These are phyloP conservation scores for Drosophila nigricruria DNA, from an alignment of 2,888 invertebrate species.

Conservation along the genomic window DNA sequence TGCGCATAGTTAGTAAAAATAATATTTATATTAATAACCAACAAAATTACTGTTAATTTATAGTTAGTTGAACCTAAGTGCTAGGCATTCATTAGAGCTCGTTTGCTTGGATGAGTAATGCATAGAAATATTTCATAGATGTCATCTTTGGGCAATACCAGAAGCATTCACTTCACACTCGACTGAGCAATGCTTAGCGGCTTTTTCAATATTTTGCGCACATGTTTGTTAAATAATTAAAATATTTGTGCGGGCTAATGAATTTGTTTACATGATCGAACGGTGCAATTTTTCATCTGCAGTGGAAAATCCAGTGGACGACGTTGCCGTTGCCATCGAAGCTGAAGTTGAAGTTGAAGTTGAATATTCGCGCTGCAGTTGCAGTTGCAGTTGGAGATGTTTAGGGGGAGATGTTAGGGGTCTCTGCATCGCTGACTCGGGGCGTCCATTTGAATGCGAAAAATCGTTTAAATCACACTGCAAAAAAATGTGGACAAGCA, in stretches of 20 bases:
- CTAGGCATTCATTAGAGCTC: background rate
- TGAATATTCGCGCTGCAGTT: background rate
- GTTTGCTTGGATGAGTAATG: slow-evolving; percentile 19
- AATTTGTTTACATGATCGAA: slow-evolving; percentile 79
- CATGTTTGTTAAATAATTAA: slow-evolving; percentile 69
- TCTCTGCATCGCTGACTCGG: slow-evolving; percentile 29
- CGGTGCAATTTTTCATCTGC: slow-evolving; percentile 73
- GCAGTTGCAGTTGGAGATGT: slow-evolving; percentile 1
- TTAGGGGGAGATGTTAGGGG: slow-evolving; percentile 28
- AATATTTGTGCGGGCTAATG: slow-evolving; percentile 77
- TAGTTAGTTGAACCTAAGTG: background rate
- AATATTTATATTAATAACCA: background rate
- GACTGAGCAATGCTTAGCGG: slow-evolving; percentile 22
- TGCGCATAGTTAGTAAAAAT: background rate
- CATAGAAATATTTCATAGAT: slow-evolving; percentile 26
- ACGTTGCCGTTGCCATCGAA: slow-evolving; percentile 12
- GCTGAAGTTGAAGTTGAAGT: slow-evolving; percentile 3
- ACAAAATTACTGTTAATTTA: background rate
- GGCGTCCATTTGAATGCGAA: slow-evolving; percentile 61
- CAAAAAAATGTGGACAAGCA: slow-evolving; percentile 60
- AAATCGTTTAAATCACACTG: slow-evolving; percentile 75
- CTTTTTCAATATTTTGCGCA: slow-evolving; percentile 34
- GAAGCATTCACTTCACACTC: slow-evolving; percentile 49
- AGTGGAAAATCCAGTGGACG: slow-evolving; percentile 68
- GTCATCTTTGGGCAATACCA: slow-evolving; percentile 47